Evolutionary conservation across 2,797 vertebrate species (phyloP), one percentile per base, ranked within the genome.

Genomic region (Clarias pachynema): DNA sequence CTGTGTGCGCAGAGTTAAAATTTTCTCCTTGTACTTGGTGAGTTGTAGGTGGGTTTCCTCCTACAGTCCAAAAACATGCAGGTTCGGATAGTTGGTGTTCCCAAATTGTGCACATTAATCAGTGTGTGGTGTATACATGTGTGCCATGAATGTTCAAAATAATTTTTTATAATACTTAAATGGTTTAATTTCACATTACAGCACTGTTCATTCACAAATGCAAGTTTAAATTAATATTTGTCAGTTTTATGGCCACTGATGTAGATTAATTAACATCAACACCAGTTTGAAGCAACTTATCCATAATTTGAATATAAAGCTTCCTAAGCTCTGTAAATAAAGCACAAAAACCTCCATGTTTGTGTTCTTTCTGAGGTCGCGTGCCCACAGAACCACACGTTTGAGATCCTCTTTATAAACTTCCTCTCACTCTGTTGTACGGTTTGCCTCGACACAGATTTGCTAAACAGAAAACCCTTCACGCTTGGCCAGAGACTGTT

Each of bases 401-500:
- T 92, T 87, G 93, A 90, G 92, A 24, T 88, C 88, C 89, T 92
- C 89, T 94, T 92, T 79, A 86, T 87, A 86, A 89, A 88, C 79
- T 62, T 82, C 69, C 37, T n/a, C 69, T 72, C 37, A 5, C 24
- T 16, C 12, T 2, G 9, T 12, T 12, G 20, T 44, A 44, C 12
- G 22, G 62, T 90, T 87, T 89, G 80, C 68, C 0, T 85, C 89
- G 85, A 68, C 91, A 94, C 88, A 88, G 92, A 94, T 92, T 92
- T 92, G 86, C 69, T 90, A 87, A 91, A 84, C 40, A 91, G 87
- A 91, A 93, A 92, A 92, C 89, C 90, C 91, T 91, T 90, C 94
- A 57, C 49, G 92, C 91, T 89, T 94, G 91, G 90, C 87, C 91
- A 90, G 74, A 89, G 88, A 93, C 87, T 91, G 77, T 92, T 56